Base-by-base conservation (phyloP, 2,888 invertebrate species). In the Spicauda simplicius region DNA sequence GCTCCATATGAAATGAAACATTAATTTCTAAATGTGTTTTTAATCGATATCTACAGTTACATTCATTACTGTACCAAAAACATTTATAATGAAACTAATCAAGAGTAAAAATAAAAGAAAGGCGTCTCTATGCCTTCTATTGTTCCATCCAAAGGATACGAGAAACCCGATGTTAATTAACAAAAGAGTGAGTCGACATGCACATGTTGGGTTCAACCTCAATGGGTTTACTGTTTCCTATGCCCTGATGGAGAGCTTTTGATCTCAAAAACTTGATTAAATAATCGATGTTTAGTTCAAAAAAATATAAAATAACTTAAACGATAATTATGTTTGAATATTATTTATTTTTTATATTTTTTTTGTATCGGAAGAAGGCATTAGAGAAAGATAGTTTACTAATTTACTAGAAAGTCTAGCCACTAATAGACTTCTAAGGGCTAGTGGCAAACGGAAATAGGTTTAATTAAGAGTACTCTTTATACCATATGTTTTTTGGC, bases 131-230 rank as follows among this genome's bases (percentile, higher is more conserved):
- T 16, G 16, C 55, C 50, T 73, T 70, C 60, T 71, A 50, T 65
- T 85, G 78, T 85, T 70, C 83, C 33, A 68, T 66, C 72, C 73
- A 77, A 73, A 87, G 90, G 89, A 90, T 88, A 87, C 77, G 77
- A 80, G 75, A 66, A 66, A 79, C 78, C 79, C 77, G 83, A 85
- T 85, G 89, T 89, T 92, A 91, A 92, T 92, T 92, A 91, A 88
- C 90, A 87, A 91, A 91, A 84, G 84, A 78, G 80, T 78, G 80
- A 78, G 77, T 72, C 79, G 84, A 81, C 80, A 76, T 75, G 76
- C 87, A 84, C 81, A 87, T 86, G 87, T 76, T 74, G 68, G 60
- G 63, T 48, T 18, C 53, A 62, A 54, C 37, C 53, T 74, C 62
- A 74, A 74, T 69, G 71, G 57, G 60, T 61, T 52, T 66, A 69